Percentiles rank a stretch among this genome's conserved stretches.
These are phyloP conservation scores for Ciconia nigra DNA, from an alignment of 2,797 vertebrate species.

Conservation along the genomic window DNA sequence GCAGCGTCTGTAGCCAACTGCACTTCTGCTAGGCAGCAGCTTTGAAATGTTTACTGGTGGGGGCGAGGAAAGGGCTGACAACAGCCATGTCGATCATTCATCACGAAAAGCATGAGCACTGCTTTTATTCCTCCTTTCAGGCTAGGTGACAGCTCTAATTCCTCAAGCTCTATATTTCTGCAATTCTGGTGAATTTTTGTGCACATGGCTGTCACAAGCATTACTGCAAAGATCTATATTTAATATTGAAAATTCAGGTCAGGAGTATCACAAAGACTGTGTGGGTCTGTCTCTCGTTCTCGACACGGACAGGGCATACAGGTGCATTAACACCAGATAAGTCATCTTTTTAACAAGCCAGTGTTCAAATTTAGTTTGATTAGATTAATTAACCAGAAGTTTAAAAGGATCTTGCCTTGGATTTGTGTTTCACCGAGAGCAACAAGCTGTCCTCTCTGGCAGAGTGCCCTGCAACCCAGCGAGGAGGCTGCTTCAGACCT, in stretches of 20 bases:
- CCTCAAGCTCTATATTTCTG: neutral
- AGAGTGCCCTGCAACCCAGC: accelerated
- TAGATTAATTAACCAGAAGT: neutral
- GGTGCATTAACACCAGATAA: neutral
- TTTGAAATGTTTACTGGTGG: neutral
- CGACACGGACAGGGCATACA: neutral
- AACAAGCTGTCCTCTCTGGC: neutral
- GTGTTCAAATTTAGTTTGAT: neutral
- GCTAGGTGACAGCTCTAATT: neutral
- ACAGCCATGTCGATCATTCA: neutral
- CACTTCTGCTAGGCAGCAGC: neutral
- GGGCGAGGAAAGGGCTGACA: neutral
- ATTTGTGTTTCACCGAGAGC: neutral
- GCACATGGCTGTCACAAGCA: neutral
- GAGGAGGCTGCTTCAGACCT: accelerated
- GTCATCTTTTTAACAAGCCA: neutral
- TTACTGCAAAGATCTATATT: neutral
- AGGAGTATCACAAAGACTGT: neutral
- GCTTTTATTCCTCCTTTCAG: neutral
- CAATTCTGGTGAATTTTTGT: neutral
- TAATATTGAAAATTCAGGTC: neutral
- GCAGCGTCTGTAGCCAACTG: neutral
- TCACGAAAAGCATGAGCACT: neutral
- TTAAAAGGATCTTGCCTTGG: neutral
- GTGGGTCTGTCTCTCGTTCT: accelerated